Conservation (phyloP, 2,888 invertebrate genomes). For the Epistrophe grossulariae region DNA sequence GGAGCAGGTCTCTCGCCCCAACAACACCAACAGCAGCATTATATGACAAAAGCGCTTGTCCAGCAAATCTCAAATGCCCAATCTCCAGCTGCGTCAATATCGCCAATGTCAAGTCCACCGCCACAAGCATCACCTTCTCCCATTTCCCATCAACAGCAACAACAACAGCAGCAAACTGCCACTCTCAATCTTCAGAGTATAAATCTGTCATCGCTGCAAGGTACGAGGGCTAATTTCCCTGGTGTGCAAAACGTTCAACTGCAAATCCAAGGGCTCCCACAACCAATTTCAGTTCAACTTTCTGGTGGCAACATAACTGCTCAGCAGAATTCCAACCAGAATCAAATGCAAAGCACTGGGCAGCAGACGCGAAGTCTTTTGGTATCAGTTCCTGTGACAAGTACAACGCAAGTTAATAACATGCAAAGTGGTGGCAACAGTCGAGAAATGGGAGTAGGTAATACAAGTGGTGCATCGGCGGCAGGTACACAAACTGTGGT, state of each 20-base stretch:
- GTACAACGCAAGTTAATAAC: conserved; percentile 81
- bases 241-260: conserved; percentile 92
- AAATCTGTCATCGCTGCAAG: conserved; percentile 88
- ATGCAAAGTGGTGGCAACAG: conserved; percentile 83
- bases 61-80: conserved; percentile 78
- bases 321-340: conserved; percentile 76
- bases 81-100: conserved; percentile 84
- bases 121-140: conserved; percentile 83
- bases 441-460: conserved; percentile 84
- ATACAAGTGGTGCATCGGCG: conserved; percentile 83
- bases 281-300: conserved; percentile 92
- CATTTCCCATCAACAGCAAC: conserved; percentile 78
- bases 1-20: conserved; percentile 81
- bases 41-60: conserved; percentile 81
- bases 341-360: conserved; percentile 69
- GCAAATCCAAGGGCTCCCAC: conserved; percentile 93
- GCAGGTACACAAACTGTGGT: conserved; percentile 83
- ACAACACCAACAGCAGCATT: conserved; percentile 78
- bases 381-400: conserved; percentile 87
- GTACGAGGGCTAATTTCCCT: conserved; percentile 85
- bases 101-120: conserved; percentile 87
- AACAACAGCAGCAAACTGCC: conserved; percentile 83
- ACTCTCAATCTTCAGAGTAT: conserved; percentile 88
- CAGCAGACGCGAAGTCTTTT: conserved; percentile 85
- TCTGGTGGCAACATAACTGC: conserved; percentile 86